Evolutionary conservation across 2,888 invertebrate genomes (phyloP).

Genomic region (Deilephila porcellus): DNA sequence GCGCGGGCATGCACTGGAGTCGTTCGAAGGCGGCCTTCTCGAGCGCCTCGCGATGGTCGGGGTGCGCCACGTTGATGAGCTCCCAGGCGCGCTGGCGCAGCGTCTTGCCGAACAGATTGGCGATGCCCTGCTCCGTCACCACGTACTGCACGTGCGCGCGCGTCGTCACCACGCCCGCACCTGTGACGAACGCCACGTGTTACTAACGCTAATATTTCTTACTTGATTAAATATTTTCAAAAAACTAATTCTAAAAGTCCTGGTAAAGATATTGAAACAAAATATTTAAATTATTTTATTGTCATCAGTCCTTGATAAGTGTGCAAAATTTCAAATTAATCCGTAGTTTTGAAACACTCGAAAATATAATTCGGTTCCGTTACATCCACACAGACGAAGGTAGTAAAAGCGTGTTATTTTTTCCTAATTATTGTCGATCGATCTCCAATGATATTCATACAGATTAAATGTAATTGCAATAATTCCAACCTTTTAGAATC

Average conservation of each 20-base stretch:
- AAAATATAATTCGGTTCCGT: too few relatives aligned
- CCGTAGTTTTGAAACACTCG: too few relatives aligned
- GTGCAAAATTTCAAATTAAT: too few relatives aligned
- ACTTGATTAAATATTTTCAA: too few relatives aligned
- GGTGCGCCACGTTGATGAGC: conserved; percentile 95
- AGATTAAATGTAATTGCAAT: background rate
- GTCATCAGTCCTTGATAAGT: background rate
- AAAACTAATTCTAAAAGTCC: too few relatives aligned
- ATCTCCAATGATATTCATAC: too few relatives aligned
- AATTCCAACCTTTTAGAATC: background rate
- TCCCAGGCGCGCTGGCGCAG: conserved; percentile 95
- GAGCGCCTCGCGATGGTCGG: conserved; percentile 91
- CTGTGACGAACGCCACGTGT: conserved; percentile 65
- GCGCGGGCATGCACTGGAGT: conserved; percentile 90
- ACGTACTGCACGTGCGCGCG: conserved; percentile 97
- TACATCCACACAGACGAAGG: too few relatives aligned
- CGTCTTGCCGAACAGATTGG: conserved; percentile 94
- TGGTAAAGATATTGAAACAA: too few relatives aligned
- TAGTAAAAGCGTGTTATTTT: too few relatives aligned
- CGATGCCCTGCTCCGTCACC: conserved; percentile 96
- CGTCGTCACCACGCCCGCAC: conserved; percentile 97
- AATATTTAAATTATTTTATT: too few relatives aligned
- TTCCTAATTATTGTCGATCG: too few relatives aligned
- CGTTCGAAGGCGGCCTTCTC: conserved; percentile 96
- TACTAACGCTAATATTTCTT: too few relatives aligned